Base-by-base conservation (phyloP, 2,888 invertebrate species). In the Pediacus dermestoides region DNA sequence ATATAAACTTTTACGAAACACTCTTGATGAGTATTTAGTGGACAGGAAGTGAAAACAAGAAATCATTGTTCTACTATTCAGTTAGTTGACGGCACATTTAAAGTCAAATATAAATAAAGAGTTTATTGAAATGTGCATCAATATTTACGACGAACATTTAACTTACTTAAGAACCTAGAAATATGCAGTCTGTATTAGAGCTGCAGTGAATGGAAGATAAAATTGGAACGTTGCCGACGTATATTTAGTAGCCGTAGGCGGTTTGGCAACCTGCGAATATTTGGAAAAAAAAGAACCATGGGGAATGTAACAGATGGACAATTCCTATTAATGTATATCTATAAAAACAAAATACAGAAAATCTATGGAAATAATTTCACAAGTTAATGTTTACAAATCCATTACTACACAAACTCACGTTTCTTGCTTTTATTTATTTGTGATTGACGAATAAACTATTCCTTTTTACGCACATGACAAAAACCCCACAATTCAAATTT, bases 161-260 rank as follows among this genome's bases (percentile, higher is more conserved):
- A 36, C 31, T 26, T 33, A 10, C 18, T 41, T 16, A 35, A 35
- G 34, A 38, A 37, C 31, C 35, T 40, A 34, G 39, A 47, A 50
- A 35, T 51, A 47, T 56, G 55, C 55, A 52, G 47, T 46, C 42
- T 43, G 40, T 46, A 50, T 43, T 42, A 44, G 42, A 54, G 53
- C 55, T 60, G 63, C 67, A 66, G 68, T 71, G 71, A 71, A 71
- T 71, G 71, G 69, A 68, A 60, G 63, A 65, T 67, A 64, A 68
- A 71, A 69, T 71, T 71, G 71, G 72, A 65, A 53, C 50, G 42
- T 52, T 72, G 70, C 71, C 70, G 62, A 60, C 58, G 57, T 72
- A 71, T 70, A 70, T 72, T 69, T 71, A 71, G 70, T 60, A 58
- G 52, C 65, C 61, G 71, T 71, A 67, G 69, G 70, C 69, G 71